Conservation (phyloP, 2,888 invertebrate genomes). For the Eulithis prunata region DNA sequence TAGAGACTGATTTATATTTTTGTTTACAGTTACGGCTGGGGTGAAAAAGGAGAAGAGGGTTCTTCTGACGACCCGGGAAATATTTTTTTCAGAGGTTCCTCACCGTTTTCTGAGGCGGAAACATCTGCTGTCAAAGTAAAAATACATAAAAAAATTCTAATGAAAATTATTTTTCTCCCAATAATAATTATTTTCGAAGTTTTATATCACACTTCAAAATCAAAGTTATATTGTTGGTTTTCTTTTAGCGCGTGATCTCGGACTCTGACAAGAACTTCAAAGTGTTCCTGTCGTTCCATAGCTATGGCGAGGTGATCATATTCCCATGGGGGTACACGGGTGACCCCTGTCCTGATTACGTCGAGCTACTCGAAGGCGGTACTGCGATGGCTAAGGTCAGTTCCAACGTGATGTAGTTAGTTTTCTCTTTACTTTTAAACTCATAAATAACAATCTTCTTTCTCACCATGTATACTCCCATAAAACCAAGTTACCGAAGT, state of each 20-base stretch:
- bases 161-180: too few relatives aligned
- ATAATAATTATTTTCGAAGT: too few relatives aligned
- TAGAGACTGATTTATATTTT: constrained; percentile 1
- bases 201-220: too few relatives aligned
- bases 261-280: constrained; percentile 58
- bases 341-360: constrained; percentile 73
- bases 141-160: too few relatives aligned
- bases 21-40: constrained; percentile 89
- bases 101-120: constrained; percentile 95
- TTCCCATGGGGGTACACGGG: constrained; percentile 77
- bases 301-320: constrained; percentile 77
- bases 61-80: constrained; percentile 92
- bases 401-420: background rate
- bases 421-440: too few relatives aligned
- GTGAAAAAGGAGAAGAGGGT: constrained; percentile 92
- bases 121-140: constrained; percentile 85
- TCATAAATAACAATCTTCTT: too few relatives aligned
- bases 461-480: too few relatives aligned
- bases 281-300: constrained; percentile 75
- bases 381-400: constrained; percentile 72
- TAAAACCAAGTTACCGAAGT: too few relatives aligned
- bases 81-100: constrained; percentile 91
- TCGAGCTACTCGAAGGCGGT: constrained; percentile 72
- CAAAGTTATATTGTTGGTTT: background rate
- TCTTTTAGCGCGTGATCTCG: constrained; percentile 57